Evolutionary conservation across 2,113 vertebrate species (phyloP).

Genomic region (Scytalopus superciliaris): DNA sequence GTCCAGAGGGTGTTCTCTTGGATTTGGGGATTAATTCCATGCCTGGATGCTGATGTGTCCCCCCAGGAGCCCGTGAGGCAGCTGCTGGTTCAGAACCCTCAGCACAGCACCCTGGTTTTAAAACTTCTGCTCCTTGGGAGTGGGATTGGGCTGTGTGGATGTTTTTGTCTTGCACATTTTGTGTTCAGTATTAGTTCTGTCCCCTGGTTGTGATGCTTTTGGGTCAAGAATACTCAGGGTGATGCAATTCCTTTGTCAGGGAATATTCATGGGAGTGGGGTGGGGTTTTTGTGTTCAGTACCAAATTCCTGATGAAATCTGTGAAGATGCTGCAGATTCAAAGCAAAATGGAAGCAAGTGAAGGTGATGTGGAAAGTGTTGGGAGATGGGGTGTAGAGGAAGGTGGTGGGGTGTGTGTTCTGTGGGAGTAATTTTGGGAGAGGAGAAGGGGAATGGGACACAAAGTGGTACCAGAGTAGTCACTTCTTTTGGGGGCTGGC

Average conservation of each 20-base stretch:
- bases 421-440: not conserved
- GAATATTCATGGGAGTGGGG: not conserved
- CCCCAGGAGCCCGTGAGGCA: not conserved
- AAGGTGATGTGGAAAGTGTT: not conserved
- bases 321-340: not conserved
- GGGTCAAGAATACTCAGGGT: not conserved
- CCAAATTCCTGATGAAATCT: not conserved
- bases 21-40: not conserved
- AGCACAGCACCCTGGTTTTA: not conserved
- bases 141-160: not conserved
- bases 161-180: accelerated
- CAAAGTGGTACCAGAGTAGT: not conserved
- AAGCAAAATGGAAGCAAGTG: not conserved
- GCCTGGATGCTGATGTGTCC: not conserved
- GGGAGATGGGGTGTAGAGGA: not conserved
- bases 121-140: accelerated
- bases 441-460: not conserved
- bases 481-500: not conserved
- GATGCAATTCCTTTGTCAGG: not conserved
- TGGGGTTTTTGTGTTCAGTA: not conserved
- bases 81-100: not conserved
- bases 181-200: not conserved
- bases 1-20: not conserved
- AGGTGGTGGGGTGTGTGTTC: not conserved
- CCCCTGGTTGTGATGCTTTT: not conserved